phyloP scores from a whole-genome alignment of 2,113 vertebrate species.

The Poeciliopsis turrubarensis region DNA sequence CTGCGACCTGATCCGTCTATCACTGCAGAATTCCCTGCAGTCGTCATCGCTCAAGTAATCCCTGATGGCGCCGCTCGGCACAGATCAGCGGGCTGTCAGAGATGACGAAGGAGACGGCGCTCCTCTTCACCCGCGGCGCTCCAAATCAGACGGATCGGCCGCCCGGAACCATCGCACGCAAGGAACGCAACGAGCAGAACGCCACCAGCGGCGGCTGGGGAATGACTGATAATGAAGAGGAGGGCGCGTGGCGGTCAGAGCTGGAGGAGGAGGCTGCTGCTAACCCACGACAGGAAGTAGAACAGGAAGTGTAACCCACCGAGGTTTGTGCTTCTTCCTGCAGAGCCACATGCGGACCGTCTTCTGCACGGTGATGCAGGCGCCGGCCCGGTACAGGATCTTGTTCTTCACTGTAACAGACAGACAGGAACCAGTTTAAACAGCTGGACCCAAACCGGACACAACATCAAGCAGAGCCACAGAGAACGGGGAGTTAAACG shows the following conservation, averaged over 20 bases:
- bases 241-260: too few species aligned
- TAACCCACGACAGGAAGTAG: background rate
- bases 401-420: conserved; percentile 91
- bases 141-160: conserved; percentile 17
- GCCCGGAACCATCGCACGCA: background rate
- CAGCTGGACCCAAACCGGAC: background rate
- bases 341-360: conserved; percentile 98
- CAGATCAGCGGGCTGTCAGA: conserved; percentile 7
- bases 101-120: background rate
- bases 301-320: conserved; percentile 78
- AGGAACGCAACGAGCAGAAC: background rate
- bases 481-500: background rate
- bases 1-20: too few species aligned
- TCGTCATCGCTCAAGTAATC: conserved; percentile 6
- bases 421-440: background rate
- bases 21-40: background rate
- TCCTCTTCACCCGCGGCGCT: conserved; percentile 2
- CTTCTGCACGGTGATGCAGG: conserved; percentile 95
- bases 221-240: conserved; percentile 33
- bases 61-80: conserved; percentile 12
- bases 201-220: conserved; percentile 35
- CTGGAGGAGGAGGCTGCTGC: too few species aligned
- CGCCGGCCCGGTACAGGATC: conserved; percentile 88
- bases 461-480: too few species aligned
- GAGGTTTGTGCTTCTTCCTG: conserved; percentile 93